Evolutionary conservation across 2,888 invertebrate species (phyloP), one percentile per base, ranked within the genome.

Genomic region (Leistus spinibarbis): DNA sequence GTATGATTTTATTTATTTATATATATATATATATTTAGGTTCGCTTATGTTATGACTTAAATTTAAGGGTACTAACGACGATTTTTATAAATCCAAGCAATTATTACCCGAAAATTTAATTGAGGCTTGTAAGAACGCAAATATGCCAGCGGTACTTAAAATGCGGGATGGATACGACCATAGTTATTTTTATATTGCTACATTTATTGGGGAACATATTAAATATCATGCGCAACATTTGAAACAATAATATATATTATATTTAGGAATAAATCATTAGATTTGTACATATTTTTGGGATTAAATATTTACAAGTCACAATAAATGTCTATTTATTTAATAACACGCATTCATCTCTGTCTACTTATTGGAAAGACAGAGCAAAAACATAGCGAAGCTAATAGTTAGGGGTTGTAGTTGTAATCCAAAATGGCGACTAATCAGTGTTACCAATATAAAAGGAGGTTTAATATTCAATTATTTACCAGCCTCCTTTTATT

Each of bases 181-280:
- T 86, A 93, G 95, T 64, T 99, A 98, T 83, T 98, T 91, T 83
- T 98, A 96, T 83, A 94, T 99, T 78, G 88, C 97, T 0, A 91
- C 95, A 0, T 99, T 95, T 85, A 92, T 99, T 69, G 94, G 91
- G 57, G 97, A 99, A 83, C 99, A 99, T 83, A 90, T 99, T 76
- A 90, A 90, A 75, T 96, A 96, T 85, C 99, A 99, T 85, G 91
- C 93, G 2, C 92, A 93, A 82, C 90, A 91, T 83, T 89, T 96
- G 17, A 91, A 90, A 82, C 82, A 83, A 20, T 75, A n/a, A n/a
- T n/a, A n/a, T n/a, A n/a, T n/a, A n/a, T n/a, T 71, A 62, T 53
- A 56, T 17, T 71, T n/a, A n/a, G n/a, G n/a, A n/a, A n/a, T n/a
- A n/a, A n/a, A n/a, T n/a, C n/a, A n/a, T n/a, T n/a, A n/a, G n/a